Conservation (phyloP, 2,888 invertebrate genomes). For the Piscicola geometra region DNA sequence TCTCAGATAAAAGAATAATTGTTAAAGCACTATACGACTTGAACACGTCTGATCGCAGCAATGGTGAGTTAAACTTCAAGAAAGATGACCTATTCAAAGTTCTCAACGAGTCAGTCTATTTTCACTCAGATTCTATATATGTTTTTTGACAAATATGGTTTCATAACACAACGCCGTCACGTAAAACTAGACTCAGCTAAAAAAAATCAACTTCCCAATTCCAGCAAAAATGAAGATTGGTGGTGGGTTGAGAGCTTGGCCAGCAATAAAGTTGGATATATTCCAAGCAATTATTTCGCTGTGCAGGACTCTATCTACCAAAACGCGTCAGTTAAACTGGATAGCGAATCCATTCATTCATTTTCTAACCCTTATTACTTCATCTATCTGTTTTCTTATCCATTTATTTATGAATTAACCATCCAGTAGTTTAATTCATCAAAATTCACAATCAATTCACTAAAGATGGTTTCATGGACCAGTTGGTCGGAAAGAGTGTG, state of each 20-base stretch:
- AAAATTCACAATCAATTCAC: no score
- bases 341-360: no score
- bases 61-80: conserved; percentile 25
- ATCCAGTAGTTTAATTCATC: not conserved
- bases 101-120: conserved; percentile 10
- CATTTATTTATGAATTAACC: no score
- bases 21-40: conserved; percentile 21
- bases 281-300: conserved; percentile 89
- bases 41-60: not conserved
- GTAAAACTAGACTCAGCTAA: no score
- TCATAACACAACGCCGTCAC: no score
- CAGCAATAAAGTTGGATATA: conserved; percentile 65
- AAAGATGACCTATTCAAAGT: conserved; percentile 20
- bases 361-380: no score
- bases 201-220: no score
- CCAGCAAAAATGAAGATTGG: conserved; percentile 39
- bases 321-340: conserved; percentile 52
- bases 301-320: conserved; percentile 53
- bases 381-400: no score
- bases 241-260: conserved; percentile 41
- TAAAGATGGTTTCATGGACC: conserved; percentile 89
- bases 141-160: no score
- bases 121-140: no score
- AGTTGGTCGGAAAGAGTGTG: conserved; percentile 91
- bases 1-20: no score